Percentiles rank a stretch among this genome's conserved stretches.
Evolutionary conservation across 2,888 invertebrate genomes (phyloP).

Genomic region (Limnephilus marmoratus): DNA sequence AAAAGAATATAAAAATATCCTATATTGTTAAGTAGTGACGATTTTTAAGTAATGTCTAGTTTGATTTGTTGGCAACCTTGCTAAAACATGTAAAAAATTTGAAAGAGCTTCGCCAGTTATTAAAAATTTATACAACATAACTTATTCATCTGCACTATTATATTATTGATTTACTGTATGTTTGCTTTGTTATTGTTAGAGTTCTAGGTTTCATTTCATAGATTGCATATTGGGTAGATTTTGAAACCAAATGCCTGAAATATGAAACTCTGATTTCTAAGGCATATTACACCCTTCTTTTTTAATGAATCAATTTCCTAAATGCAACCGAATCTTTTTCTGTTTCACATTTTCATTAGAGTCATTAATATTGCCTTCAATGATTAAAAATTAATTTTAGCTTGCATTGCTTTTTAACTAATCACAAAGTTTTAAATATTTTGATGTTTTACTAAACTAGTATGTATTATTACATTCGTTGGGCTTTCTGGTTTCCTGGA

Average conservation of each 20-base stretch:
- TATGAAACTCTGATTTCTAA: neutral
- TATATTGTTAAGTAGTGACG: too few species aligned
- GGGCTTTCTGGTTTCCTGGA: neutral
- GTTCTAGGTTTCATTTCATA: neutral
- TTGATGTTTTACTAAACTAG: neutral
- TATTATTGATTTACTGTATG: neutral
- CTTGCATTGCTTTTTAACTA: neutral
- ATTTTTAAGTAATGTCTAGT: too few species aligned
- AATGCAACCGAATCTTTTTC: too few species aligned
- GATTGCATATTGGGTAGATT: neutral
- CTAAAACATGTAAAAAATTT: too few species aligned
- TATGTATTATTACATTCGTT: neutral
- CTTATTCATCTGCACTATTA: neutral
- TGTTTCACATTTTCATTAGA: too few species aligned
- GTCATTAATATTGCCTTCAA: too few species aligned
- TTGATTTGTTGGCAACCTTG: neutral
- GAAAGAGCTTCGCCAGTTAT: too few species aligned
- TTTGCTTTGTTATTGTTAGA: too few species aligned
- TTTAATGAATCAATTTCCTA: neutral
- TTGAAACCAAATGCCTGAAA: neutral
- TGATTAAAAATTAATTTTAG: neutral
- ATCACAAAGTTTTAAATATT: neutral
- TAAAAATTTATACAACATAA: too few species aligned
- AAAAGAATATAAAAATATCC: too few species aligned
- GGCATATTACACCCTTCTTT: constrained; percentile 7